Base-by-base conservation (phyloP, 2,888 invertebrate species). In the Falcaria lacertinaria region DNA sequence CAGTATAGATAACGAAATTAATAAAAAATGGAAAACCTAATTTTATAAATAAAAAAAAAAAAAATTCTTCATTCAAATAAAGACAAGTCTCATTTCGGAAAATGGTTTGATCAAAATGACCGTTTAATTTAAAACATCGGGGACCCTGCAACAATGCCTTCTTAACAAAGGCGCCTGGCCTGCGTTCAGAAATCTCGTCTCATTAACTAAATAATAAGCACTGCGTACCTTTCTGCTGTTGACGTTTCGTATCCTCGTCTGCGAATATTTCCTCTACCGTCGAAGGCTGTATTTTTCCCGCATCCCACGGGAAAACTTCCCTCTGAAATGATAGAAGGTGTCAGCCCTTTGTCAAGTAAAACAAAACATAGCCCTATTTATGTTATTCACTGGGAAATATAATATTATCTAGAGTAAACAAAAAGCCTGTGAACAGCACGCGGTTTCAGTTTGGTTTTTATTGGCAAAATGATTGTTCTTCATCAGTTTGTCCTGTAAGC, bases 201-300 rank as follows among this genome's bases (percentile, higher is more conserved):
- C 37, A 25, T 28, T 28, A 11, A 28, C 37, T 22, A 22, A 25
- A 22, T 5, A 3, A 8, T 14, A 19, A 19, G 19, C 19, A 19
- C 19, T 19, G 19, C 22, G 40, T 41, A 63, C 69, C 65, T 49
- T 43, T 41, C 2, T 50, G 44, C 7, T 41, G 4, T 0, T 41
- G 43, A 2, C 64, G 50, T 35, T 60, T 62, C 15, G 35, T 49
- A 28, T 76, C 75, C 11, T 75, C 68, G 0, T 48, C 61, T 0
- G 40, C 43, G 38, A 77, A 77, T 34, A 66, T 47, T 8, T 69
- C 65, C 1, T 51, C 48, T 0, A 48, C 22, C 2, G 62, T 47
- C 13, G 32, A 37, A 1, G 52, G 39, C 4, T 38, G 32, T 13
- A n/a, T n/a, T 13, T 19, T 39, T 15, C 13, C 16, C 4, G 32